Evolutionary conservation across 2,797 vertebrate genomes (phyloP).

Genomic region (Diplodus puntazzo): DNA sequence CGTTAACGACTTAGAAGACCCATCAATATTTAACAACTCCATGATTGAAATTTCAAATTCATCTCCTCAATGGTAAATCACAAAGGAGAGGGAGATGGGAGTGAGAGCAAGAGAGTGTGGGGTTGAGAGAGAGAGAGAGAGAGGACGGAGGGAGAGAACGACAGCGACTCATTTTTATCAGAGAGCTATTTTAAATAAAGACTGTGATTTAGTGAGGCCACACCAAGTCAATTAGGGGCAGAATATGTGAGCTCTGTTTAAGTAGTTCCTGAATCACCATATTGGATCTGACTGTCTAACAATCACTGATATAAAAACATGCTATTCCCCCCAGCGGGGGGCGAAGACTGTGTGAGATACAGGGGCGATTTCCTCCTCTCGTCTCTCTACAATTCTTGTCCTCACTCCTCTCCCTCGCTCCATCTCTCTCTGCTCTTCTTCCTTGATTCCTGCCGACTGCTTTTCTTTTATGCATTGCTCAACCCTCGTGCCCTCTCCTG

Average conservation of each 20-base stretch:
- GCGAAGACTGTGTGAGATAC: conserved; percentile 42
- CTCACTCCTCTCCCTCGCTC: conserved; percentile 34
- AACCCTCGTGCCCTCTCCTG: conserved; percentile 76
- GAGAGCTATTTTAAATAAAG: conserved; percentile 78
- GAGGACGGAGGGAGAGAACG: conserved; percentile 35
- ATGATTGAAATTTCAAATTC: conserved; percentile 87
- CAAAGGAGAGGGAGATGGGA: conserved; percentile 73
- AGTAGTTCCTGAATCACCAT: conserved; percentile 74
- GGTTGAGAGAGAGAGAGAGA: conserved; percentile 16
- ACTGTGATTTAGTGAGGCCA: conserved; percentile 78
- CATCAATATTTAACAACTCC: conserved; percentile 87
- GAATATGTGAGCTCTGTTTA: conserved; percentile 71
- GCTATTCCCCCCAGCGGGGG: conserved; percentile 43
- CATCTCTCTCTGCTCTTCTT: conserved; percentile 29
- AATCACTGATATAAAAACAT: conserved; percentile 77
- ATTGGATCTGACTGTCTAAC: conserved; percentile 74
- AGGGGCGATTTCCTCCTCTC: conserved; percentile 52
- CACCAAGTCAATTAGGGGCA: conserved; percentile 80
- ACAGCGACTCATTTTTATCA: conserved; percentile 65
- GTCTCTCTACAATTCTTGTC: conserved; percentile 30
- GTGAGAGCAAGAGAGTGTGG: conserved; percentile 13
- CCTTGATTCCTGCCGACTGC: conserved; percentile 55
- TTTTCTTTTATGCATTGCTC: conserved; percentile 70
- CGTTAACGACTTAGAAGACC: conserved; percentile 80
- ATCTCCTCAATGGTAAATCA: conserved; percentile 82